Conservation (phyloP, 2,113 vertebrate species). For the Leucosticte australis region DNA sequence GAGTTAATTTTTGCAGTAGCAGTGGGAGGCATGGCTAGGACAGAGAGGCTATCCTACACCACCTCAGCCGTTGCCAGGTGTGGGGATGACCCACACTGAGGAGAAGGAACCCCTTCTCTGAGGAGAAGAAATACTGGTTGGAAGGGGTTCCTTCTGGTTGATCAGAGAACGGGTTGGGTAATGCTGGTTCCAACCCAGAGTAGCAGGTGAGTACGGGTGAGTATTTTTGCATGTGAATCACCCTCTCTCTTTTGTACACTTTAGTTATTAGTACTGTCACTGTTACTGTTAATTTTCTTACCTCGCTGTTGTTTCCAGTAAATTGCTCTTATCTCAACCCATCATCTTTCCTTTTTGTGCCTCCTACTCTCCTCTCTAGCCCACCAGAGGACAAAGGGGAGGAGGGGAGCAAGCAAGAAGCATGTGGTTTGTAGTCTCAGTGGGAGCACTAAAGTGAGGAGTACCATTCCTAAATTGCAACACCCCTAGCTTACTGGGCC, state of each 20-base stretch:
- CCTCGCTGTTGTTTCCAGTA: background rate
- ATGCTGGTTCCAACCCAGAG: background rate
- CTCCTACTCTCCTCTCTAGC: background rate
- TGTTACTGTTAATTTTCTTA: background rate
- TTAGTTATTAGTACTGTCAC: background rate
- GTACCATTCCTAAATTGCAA: background rate
- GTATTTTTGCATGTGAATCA: background rate
- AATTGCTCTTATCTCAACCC: background rate
- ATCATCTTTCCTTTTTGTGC: background rate
- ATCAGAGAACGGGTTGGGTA: accelerated
- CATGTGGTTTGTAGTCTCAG: background rate
- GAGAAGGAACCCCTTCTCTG: background rate
- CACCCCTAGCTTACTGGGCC: background rate
- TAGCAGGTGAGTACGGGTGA: background rate
- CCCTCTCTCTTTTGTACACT: background rate
- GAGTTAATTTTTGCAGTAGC: background rate
- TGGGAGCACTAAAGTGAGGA: background rate
- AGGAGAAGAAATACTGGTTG: background rate
- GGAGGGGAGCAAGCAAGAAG: background rate
- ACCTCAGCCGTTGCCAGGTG: background rate
- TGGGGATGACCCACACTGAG: background rate
- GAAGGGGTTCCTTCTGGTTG: background rate
- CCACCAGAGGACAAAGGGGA: background rate
- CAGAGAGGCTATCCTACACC: background rate
- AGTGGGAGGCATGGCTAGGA: background rate